Evolutionary conservation across 2,888 invertebrate species (phyloP).

Genomic region (Dysmachus trigonus): DNA sequence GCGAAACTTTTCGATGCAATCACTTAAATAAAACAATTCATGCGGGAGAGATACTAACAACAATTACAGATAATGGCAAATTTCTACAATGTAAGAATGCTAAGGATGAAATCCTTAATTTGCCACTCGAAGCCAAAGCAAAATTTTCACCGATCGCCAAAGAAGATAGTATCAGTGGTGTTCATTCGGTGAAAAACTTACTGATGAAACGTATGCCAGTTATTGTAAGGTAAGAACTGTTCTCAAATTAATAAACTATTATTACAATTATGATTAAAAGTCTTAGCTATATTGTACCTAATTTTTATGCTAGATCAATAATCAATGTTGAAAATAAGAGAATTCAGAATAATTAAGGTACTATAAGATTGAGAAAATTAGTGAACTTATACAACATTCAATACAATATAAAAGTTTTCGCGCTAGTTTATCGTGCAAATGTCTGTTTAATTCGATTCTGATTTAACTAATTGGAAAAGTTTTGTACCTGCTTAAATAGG

Average conservation of each 20-base stretch:
- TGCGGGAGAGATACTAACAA: constrained; percentile 85
- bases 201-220: constrained; percentile 90
- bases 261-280: no score
- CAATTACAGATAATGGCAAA: constrained; percentile 77
- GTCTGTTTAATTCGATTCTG: no score
- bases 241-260: background rate
- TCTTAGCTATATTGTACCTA: no score
- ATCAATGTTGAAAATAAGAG: no score
- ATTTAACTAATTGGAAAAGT: no score
- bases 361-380: no score
- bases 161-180: constrained; percentile 93
- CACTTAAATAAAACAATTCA: constrained; percentile 71
- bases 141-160: constrained; percentile 92
- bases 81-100: constrained; percentile 88
- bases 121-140: constrained; percentile 87
- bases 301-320: no score
- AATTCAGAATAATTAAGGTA: no score
- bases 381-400: no score
- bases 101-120: constrained; percentile 82
- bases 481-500: no score
- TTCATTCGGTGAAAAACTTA: constrained; percentile 89
- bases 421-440: no score
- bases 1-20: constrained; percentile 64
- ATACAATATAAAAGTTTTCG: no score
- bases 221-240: constrained; percentile 75